phyloP scores from a whole-genome alignment of 2,113 vertebrate genomes.

The Ptilonorhynchus violaceus region DNA sequence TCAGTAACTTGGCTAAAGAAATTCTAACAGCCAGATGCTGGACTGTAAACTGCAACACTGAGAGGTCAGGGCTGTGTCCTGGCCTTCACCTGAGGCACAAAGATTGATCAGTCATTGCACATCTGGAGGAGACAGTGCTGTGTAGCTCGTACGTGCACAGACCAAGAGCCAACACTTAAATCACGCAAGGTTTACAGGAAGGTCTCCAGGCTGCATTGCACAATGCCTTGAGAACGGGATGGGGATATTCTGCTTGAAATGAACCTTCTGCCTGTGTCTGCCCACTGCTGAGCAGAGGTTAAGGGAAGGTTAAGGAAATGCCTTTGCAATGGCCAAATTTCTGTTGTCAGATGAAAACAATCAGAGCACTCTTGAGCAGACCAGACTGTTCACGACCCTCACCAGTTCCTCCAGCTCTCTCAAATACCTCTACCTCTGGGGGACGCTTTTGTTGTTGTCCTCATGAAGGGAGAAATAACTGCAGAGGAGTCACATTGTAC shows the following conservation, averaged over 20 bases:
- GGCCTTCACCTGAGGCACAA: not conserved
- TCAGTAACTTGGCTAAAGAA: not conserved
- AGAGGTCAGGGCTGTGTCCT: not conserved
- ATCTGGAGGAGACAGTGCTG: not conserved
- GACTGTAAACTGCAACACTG: not conserved
- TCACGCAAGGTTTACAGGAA: not conserved
- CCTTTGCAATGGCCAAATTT: not conserved
- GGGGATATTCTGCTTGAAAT: not conserved
- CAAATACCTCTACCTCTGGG: not conserved
- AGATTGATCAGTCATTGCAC: not conserved
- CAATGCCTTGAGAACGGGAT: not conserved
- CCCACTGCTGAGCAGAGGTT: slow-evolving; percentile 13
- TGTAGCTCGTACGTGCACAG: not conserved
- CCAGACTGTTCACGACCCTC: not conserved
- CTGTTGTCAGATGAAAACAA: slow-evolving; percentile 26
- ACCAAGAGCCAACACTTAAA: not conserved
- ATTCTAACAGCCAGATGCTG: not conserved
- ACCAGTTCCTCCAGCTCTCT: not conserved
- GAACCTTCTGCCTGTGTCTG: not conserved
- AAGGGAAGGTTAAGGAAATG: slow-evolving; percentile 27
- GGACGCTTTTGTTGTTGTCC: not conserved
- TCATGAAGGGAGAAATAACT: not conserved
- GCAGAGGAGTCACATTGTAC: not conserved
- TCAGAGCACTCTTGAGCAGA: not conserved
- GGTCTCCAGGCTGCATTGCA: not conserved